Conservation (phyloP, 2,888 invertebrate species). For the Tribolium freemani region DNA sequence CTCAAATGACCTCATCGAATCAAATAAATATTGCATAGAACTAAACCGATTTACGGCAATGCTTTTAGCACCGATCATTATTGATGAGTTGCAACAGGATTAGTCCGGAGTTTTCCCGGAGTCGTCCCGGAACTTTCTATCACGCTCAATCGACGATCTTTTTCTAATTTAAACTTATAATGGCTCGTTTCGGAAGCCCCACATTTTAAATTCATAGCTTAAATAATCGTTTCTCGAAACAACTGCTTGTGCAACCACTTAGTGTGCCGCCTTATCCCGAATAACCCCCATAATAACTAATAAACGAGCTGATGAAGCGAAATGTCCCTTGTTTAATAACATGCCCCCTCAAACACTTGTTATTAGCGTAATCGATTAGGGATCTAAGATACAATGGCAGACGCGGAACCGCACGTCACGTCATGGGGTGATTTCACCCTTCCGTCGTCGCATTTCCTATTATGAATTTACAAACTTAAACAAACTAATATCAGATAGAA, state of each 20-base stretch:
- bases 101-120: conserved; percentile 50
- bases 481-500: conserved; percentile 54
- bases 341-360: conserved; percentile 59
- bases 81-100: conserved; percentile 60
- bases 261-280: conserved; percentile 54
- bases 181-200: conserved; percentile 46
- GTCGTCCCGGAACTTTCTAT: not conserved
- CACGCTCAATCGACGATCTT: not conserved
- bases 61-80: conserved; percentile 65
- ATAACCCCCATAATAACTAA: conserved; percentile 63
- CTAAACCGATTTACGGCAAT: conserved; percentile 64
- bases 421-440: conserved; percentile 43
- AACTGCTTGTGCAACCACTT: conserved; percentile 53
- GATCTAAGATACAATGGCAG: conserved; percentile 53
- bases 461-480: conserved; percentile 53
- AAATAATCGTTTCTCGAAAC: conserved; percentile 50
- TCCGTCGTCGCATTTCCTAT: too few species aligned
- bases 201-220: conserved; percentile 55
- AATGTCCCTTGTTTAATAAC: conserved; percentile 66
- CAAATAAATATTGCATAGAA: conserved; percentile 64
- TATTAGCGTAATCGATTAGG: conserved; percentile 60
- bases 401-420: conserved; percentile 34
- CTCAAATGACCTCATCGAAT: conserved; percentile 57
- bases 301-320: conserved; percentile 66
- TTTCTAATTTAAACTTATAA: conserved; percentile 49